Evolutionary conservation across 1,140 invertebrate species (phyloP).

Genomic region (Megalopta genalis): DNA sequence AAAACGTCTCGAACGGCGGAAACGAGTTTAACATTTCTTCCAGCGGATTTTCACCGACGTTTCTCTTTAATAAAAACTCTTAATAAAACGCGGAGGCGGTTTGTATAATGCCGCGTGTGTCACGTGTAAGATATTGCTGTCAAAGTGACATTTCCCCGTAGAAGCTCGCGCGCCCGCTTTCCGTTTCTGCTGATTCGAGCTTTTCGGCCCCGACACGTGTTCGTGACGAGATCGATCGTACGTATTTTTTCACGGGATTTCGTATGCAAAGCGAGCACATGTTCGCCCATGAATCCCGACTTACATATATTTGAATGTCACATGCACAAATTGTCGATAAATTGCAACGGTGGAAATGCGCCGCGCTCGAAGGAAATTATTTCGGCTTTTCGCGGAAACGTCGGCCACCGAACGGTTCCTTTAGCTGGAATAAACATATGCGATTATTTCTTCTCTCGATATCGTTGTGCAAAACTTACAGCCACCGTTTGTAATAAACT

Average conservation of each 20-base stretch:
- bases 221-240: not conserved
- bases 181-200: not conserved
- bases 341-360: not conserved
- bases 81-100: not conserved
- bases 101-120: not conserved
- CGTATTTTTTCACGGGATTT: constrained; percentile 14
- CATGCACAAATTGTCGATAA: not conserved
- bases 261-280: constrained; percentile 15
- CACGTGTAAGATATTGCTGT: not conserved
- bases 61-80: too few relatives aligned
- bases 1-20: too few relatives aligned
- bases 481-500: too few relatives aligned
- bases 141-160: not conserved
- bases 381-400: not conserved
- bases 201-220: not conserved
- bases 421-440: too few relatives aligned
- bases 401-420: too few relatives aligned
- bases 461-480: too few relatives aligned
- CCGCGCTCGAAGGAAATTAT: not conserved
- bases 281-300: not conserved
- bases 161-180: not conserved
- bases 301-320: not conserved
- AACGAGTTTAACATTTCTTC: too few relatives aligned
- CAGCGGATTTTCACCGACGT: too few relatives aligned
- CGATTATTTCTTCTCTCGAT: too few relatives aligned